Percentiles rank a stretch among this genome's conserved stretches.
These are phyloP conservation scores for Corythornis madagascariensis DNA, from an alignment of 2,113 vertebrate genomes.

Conservation along the genomic window DNA sequence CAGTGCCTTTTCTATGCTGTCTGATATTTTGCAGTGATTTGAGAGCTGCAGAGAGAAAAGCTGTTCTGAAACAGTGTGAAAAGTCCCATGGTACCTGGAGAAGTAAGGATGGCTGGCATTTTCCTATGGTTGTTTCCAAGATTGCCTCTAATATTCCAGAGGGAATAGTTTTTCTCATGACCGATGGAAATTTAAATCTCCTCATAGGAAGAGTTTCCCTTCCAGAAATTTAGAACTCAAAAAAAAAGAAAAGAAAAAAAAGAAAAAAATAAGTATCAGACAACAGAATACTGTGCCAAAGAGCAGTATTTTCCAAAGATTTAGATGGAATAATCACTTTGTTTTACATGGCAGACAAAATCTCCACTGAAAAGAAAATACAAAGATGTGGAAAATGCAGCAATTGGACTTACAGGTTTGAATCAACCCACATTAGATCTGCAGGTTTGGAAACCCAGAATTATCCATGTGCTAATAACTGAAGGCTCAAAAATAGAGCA, in stretches of 20 bases:
- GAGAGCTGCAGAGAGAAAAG: background rate
- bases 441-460: constrained; percentile 34
- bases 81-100: background rate
- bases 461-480: background rate
- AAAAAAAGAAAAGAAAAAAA: background rate
- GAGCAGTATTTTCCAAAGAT: constrained; percentile 65
- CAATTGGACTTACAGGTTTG: constrained; percentile 35
- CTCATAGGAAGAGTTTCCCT: constrained; percentile 66
- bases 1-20: background rate
- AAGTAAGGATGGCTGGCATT: background rate
- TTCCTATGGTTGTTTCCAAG: constrained; percentile 15
- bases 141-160: constrained; percentile 20
- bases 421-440: constrained; percentile 6
- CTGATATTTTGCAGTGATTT: background rate
- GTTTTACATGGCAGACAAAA: constrained; percentile 73
- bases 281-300: constrained; percentile 46
- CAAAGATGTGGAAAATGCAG: constrained; percentile 61
- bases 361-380: constrained; percentile 60
- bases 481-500: background rate
- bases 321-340: constrained; percentile 58
- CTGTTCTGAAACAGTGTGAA: background rate
- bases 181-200: constrained; percentile 71
- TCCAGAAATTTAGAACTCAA: constrained; percentile 67
- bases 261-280: constrained; percentile 32
- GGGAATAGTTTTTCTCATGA: constrained; percentile 64